These are phyloP conservation scores for Chironomus tentans DNA, from an alignment of 2,888 invertebrate genomes.

Conservation along the genomic window DNA sequence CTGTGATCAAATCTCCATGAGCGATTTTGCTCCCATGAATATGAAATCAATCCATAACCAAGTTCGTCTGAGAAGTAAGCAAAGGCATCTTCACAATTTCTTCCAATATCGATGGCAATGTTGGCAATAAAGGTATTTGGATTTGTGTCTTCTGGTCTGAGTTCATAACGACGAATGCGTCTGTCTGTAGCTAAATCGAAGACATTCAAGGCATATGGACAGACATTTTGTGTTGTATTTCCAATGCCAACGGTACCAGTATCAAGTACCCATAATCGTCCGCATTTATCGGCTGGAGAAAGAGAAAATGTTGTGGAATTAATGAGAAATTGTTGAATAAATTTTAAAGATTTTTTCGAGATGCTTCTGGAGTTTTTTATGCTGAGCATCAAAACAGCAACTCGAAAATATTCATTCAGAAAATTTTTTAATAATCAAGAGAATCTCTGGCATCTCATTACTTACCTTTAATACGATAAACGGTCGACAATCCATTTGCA, in stretches of 20 bases:
- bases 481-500: constrained; percentile 62
- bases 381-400: too few relatives aligned
- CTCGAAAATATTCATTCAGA: neutral
- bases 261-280: constrained; percentile 74
- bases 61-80: constrained; percentile 76
- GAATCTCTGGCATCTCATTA: neutral
- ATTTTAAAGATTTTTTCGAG: too few relatives aligned
- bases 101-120: constrained; percentile 69
- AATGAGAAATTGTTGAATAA: too few relatives aligned
- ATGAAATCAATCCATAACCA: constrained; percentile 70
- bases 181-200: constrained; percentile 66
- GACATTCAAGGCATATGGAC: constrained; percentile 69
- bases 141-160: constrained; percentile 64
- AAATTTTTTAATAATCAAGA: neutral
- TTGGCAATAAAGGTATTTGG: constrained; percentile 76
- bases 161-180: constrained; percentile 57
- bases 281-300: constrained; percentile 56
- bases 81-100: constrained; percentile 63
- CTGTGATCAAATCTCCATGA: constrained; percentile 74
- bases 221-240: constrained; percentile 63
- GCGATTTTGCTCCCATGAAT: constrained; percentile 64
- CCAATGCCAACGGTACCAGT: constrained; percentile 76
- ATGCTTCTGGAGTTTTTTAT: too few relatives aligned
- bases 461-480: constrained; percentile 57
- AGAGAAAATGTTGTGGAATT: neutral